A percentile compares a stretch with the other conserved stretches of the same genome.
Conservation (phyloP, 2,888 invertebrate genomes). For the Ommatoiulus sabulosus region DNA sequence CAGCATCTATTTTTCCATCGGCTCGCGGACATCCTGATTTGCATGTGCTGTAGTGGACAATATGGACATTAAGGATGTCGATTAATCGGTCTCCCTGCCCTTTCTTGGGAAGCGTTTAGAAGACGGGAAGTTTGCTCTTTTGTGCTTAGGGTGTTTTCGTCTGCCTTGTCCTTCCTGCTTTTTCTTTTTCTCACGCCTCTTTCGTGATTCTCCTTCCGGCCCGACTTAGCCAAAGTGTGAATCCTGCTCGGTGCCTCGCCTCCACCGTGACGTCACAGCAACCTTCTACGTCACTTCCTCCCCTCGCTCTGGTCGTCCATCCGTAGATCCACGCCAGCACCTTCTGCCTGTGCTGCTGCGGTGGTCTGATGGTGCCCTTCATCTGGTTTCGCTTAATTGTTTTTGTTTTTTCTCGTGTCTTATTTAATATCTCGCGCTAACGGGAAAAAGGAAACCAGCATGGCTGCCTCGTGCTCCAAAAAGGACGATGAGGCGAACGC, state of each 20-base stretch:
- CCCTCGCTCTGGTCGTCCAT: not conserved
- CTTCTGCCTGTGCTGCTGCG: not conserved
- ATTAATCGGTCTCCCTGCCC: not conserved
- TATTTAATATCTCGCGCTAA: not conserved
- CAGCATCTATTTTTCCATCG: too few species aligned
- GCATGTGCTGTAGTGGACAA: not conserved
- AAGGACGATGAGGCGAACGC: not conserved
- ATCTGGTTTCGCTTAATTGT: not conserved
- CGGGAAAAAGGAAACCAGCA: conserved; percentile 41
- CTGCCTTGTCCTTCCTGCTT: conserved; percentile 25
- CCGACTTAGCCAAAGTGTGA: not conserved
- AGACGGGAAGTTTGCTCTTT: conserved; percentile 30
- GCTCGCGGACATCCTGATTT: not conserved
- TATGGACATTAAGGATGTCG: conserved; percentile 43
- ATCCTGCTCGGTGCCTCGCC: not conserved
- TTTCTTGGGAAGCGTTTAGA: not conserved
- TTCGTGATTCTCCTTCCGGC: conserved; percentile 17
- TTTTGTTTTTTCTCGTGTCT: conserved; percentile 1
- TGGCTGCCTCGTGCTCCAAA: not conserved
- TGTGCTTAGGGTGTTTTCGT: not conserved
- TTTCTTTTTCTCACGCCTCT: conserved; percentile 32
- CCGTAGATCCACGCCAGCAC: not conserved
- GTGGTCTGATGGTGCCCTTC: not conserved
- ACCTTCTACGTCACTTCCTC: not conserved
- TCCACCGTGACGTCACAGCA: not conserved